Conservation (phyloP, 2,797 vertebrate genomes). For the Brachymystax lenok region DNA sequence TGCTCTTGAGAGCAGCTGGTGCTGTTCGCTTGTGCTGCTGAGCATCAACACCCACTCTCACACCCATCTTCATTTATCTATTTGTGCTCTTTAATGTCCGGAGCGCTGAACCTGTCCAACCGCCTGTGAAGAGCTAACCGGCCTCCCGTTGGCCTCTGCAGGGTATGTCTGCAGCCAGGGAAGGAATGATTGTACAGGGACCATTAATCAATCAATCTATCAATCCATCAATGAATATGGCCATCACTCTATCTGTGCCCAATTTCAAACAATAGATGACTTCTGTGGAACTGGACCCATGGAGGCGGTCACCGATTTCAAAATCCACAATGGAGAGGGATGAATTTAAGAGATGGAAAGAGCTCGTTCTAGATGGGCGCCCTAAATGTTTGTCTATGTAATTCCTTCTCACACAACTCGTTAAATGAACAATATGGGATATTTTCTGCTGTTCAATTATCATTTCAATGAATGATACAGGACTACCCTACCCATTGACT, state of each 20-base stretch:
- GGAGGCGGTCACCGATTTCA: neutral
- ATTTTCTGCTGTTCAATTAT: neutral
- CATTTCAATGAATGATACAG: neutral
- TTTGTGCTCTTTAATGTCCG: neutral
- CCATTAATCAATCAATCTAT: conserved; percentile 27
- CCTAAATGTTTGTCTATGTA: neutral
- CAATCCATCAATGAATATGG: conserved; percentile 15
- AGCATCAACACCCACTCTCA: neutral
- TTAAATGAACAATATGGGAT: neutral
- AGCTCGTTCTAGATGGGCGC: neutral
- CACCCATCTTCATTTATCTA: conserved; percentile 19
- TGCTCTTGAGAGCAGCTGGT: neutral
- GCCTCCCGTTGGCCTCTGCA: conserved; percentile 7
- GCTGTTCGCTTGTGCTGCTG: neutral
- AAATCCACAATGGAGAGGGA: neutral
- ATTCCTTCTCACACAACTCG: neutral
- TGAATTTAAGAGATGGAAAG: neutral
- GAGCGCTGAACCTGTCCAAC: conserved; percentile 23
- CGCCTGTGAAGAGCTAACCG: conserved; percentile 33
- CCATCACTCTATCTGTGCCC: neutral
- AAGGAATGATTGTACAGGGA: neutral
- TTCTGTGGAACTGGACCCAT: neutral
- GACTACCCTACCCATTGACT: neutral
- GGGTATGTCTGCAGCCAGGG: neutral
- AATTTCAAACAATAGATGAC: neutral